phyloP scores from a whole-genome alignment of 2,797 vertebrate genomes.

The Kryptopterus vitreolus region DNA sequence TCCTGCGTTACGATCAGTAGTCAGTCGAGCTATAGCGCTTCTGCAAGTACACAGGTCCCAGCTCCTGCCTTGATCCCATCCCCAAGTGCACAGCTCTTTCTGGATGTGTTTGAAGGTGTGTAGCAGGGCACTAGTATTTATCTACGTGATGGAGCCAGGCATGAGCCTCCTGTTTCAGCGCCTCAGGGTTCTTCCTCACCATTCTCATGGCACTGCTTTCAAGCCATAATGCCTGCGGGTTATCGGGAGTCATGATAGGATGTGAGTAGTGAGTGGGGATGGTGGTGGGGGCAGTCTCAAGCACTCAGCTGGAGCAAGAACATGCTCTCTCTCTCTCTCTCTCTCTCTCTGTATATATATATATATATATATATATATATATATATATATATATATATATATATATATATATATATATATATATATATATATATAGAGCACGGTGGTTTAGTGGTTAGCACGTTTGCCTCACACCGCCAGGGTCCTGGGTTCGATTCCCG shows the following conservation, averaged over 20 bases:
- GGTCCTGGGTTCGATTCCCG: too few relatives aligned
- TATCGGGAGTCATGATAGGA: not conserved
- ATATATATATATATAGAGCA: too few relatives aligned
- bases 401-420: too few relatives aligned
- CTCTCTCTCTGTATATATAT: too few relatives aligned
- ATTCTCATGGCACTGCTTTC: not conserved
- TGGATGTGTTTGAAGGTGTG: not conserved
- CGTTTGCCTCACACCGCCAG: too few relatives aligned
- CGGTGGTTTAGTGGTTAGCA: too few relatives aligned
- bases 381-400: too few relatives aligned
- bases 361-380: too few relatives aligned
- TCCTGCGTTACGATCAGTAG: not conserved
- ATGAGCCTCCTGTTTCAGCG: not conserved
- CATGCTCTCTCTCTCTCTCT: too few relatives aligned
- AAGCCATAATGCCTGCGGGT: not conserved
- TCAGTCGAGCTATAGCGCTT: not conserved
- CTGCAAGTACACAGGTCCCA: not conserved
- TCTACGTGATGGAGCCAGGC: not conserved
- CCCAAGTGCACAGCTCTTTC: not conserved
- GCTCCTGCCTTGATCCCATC: too few relatives aligned
- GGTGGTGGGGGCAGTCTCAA: too few relatives aligned
- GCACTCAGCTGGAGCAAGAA: too few relatives aligned
- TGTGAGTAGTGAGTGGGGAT: not conserved
- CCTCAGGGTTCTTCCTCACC: constrained; percentile 23
- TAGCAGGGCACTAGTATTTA: not conserved